A percentile compares a stretch with the other conserved stretches of the same genome.
These are phyloP conservation scores for Phalera bucephala DNA, from an alignment of 2,888 invertebrate species.

Conservation along the genomic window DNA sequence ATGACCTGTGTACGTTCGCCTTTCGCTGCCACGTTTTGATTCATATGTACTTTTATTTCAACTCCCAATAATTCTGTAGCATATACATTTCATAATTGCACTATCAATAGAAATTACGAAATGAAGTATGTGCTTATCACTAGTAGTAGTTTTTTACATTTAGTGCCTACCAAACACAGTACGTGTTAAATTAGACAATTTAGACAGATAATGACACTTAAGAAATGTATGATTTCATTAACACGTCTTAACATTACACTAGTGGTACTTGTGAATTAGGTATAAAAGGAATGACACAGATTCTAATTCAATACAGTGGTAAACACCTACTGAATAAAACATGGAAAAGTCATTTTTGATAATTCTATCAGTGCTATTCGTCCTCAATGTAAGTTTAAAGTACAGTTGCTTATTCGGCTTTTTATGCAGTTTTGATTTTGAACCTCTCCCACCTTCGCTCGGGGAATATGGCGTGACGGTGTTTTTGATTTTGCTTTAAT, in stretches of 20 bases:
- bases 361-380: background rate
- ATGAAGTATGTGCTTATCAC: too few species aligned
- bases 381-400: slow-evolving; percentile 1
- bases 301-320: background rate
- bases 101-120: background rate
- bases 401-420: too few species aligned
- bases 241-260: background rate
- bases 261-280: background rate
- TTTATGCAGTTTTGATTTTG: too few species aligned
- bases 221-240: background rate
- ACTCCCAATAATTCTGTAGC: too few species aligned
- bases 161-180: background rate
- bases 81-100: background rate
- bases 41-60: too few species aligned
- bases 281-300: background rate
- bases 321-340: background rate
- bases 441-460: too few species aligned
- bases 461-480: too few species aligned
- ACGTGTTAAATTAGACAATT: background rate
- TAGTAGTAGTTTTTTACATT: too few species aligned
- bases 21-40: too few species aligned
- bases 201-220: background rate
- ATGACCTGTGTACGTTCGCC: too few species aligned
- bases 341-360: background rate
- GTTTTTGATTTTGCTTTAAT: too few species aligned